Conservation (phyloP, 2,888 invertebrate genomes). For the Pseudococcus viburni region DNA sequence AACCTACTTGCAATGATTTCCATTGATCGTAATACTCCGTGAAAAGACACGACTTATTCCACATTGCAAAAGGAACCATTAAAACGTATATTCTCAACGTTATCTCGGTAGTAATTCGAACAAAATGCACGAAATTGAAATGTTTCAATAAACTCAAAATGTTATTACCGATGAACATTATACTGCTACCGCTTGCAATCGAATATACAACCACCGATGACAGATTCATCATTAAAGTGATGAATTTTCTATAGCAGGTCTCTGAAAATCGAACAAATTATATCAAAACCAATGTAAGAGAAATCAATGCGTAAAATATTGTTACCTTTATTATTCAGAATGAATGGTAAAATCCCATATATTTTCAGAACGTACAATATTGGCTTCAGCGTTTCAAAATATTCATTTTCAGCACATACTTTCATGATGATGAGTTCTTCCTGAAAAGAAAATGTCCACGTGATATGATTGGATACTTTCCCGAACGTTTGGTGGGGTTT, state of each 20-base stretch:
- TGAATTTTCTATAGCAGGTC: neutral
- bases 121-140: conserved; percentile 19
- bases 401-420: conserved; percentile 1
- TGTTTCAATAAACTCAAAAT: neutral
- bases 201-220: neutral
- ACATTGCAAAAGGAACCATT: conserved; percentile 3
- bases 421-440: neutral
- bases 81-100: conserved; percentile 25
- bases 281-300: too few species aligned
- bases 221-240: neutral
- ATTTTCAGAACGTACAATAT: neutral
- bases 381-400: neutral
- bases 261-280: neutral
- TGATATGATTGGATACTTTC: neutral
- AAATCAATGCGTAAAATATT: neutral
- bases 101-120: neutral
- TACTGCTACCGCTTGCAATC: neutral
- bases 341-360: conserved; percentile 26
- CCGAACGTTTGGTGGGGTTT: neutral
- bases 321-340: conserved; percentile 29
- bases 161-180: neutral
- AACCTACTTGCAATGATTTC: neutral
- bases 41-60: neutral
- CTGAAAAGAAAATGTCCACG: neutral
- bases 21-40: conserved; percentile 8